Conservation (phyloP, 2,888 invertebrate genomes). For the Palloptera scutellata region DNA sequence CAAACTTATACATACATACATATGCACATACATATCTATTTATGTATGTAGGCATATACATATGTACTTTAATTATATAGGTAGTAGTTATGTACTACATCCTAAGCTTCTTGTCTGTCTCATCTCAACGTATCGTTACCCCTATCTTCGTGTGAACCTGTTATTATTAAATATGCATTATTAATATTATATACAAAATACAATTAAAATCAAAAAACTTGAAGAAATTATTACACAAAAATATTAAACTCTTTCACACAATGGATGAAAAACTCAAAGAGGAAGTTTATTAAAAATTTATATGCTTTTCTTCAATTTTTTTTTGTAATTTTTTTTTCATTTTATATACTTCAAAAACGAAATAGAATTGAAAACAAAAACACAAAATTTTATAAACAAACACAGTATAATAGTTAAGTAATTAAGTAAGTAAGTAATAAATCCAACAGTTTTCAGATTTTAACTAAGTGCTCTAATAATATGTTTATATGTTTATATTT, state of each 20-base stretch:
- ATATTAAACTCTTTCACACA: slow-evolving; percentile 43
- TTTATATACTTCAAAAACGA: not conserved
- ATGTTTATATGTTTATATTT: not conserved
- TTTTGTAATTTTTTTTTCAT: slow-evolving; percentile 9
- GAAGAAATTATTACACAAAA: slow-evolving; percentile 8
- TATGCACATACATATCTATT: not conserved
- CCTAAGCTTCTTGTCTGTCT: not conserved
- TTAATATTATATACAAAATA: slow-evolving; percentile 6
- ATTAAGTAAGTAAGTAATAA: not conserved
- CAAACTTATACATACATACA: not conserved
- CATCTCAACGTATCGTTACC: too few relatives aligned
- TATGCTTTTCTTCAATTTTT: not conserved
- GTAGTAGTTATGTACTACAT: too few relatives aligned
- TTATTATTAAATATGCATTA: not conserved
- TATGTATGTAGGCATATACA: too few relatives aligned
- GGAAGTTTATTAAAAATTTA: too few relatives aligned
- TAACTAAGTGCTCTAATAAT: not conserved
- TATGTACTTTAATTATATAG: too few relatives aligned
- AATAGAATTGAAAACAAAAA: too few relatives aligned
- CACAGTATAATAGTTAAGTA: too few relatives aligned
- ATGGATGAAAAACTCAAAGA: slow-evolving; percentile 35
- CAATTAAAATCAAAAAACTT: slow-evolving; percentile 1
- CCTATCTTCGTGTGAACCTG: too few relatives aligned
- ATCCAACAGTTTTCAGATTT: slow-evolving; percentile 21
- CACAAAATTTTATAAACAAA: too few relatives aligned